These are phyloP conservation scores for Drosophila orosa DNA, from an alignment of 1,140 invertebrate species.

Conservation along the genomic window DNA sequence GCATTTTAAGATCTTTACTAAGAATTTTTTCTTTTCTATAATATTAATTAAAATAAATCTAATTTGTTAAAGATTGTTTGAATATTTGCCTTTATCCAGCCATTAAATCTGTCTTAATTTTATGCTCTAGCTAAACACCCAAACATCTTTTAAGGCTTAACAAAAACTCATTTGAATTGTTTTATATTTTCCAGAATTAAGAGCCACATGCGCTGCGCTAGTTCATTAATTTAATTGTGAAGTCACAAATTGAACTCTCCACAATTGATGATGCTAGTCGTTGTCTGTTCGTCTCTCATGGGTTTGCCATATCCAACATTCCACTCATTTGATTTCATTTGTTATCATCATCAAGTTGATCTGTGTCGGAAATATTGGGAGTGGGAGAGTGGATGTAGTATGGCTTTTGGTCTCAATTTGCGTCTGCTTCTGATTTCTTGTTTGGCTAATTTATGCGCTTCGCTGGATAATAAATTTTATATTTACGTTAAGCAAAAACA, in stretches of 20 bases:
- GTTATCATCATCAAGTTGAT: slow-evolving; percentile 66
- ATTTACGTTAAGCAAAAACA: slow-evolving; percentile 76
- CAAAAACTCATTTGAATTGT: neutral
- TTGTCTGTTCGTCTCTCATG: neutral
- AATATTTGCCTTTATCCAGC: neutral
- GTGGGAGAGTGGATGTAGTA: neutral
- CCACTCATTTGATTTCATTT: slow-evolving; percentile 71
- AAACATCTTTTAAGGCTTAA: too few species aligned
- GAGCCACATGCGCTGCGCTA: slow-evolving; percentile 2
- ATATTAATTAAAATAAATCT: neutral
- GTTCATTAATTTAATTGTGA: slow-evolving; percentile 37
- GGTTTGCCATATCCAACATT: slow-evolving; percentile 40
- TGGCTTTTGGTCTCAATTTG: slow-evolving; percentile 42
- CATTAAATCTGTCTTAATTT: neutral
- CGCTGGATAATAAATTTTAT: slow-evolving; percentile 80
- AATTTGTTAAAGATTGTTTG: too few species aligned
- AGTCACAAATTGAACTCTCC: slow-evolving; percentile 34
- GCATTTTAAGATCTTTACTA: too few species aligned
- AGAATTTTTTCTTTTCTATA: too few species aligned
- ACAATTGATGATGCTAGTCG: slow-evolving; percentile 42
- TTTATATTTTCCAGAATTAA: slow-evolving; percentile 3
- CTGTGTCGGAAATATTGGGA: neutral
- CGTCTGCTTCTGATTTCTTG: slow-evolving; percentile 63
- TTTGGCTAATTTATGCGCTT: slow-evolving; percentile 73
- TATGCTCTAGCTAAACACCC: neutral